Percentiles rank a stretch among this genome's conserved stretches.
These are phyloP conservation scores for Patagioenas fasciata DNA, from an alignment of 2,113 vertebrate species.

Conservation along the genomic window DNA sequence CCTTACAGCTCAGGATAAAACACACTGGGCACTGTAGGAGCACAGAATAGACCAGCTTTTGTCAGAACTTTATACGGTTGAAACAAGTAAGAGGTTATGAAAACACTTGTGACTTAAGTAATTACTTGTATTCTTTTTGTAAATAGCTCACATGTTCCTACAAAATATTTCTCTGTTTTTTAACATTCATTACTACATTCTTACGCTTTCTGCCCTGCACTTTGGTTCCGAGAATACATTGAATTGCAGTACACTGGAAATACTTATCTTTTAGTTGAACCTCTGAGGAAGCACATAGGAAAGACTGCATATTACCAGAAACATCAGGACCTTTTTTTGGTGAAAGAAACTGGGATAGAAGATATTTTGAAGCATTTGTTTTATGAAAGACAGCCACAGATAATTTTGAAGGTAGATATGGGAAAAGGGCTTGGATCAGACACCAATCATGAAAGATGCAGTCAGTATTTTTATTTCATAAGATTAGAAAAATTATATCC, in stretches of 20 bases:
- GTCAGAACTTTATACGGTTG: background rate
- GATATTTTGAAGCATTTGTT: background rate
- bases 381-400: background rate
- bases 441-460: background rate
- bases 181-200: background rate
- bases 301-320: background rate
- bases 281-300: background rate
- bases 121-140: background rate
- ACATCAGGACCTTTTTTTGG: background rate
- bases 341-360: background rate
- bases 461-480: background rate
- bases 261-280: background rate
- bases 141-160: background rate
- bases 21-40: background rate
- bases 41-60: background rate
- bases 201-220: too few species aligned
- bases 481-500: background rate
- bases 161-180: background rate
- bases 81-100: background rate
- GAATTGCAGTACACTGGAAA: background rate
- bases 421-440: background rate
- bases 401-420: background rate
- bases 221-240: background rate
- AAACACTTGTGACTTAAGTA: background rate
- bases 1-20: background rate